Percentiles rank a stretch among this genome's conserved stretches.
Conservation (phyloP, 1,140 invertebrate species). For the Nautilus pompilius region DNA sequence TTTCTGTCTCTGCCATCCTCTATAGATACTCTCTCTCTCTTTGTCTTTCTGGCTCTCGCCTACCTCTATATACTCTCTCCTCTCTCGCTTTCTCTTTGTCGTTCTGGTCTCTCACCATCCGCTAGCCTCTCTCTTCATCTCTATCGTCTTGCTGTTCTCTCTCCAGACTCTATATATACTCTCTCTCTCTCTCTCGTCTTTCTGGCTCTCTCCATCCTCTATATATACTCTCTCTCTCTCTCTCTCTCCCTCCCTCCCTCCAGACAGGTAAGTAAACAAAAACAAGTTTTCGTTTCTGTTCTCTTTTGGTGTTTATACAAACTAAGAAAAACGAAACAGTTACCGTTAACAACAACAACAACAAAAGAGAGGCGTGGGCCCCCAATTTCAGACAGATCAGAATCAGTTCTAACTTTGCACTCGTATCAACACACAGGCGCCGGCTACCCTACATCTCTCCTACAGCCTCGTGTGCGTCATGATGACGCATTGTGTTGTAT, state of each 20-base stretch:
- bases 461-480: no score
- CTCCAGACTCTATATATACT: background rate
- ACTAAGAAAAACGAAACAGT: background rate
- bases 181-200: background rate
- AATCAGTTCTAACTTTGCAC: no score
- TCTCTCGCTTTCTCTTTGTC: background rate
- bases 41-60: background rate
- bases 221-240: background rate
- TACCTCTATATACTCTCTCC: background rate
- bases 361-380: no score
- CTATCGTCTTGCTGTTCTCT: background rate
- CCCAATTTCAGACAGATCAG: no score
- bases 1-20: background rate
- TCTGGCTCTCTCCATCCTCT: background rate
- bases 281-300: no score
- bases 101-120: background rate
- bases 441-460: no score
- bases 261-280: no score
- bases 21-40: no score
- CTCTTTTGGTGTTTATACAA: background rate
- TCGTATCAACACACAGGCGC: no score
- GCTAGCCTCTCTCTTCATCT: background rate
- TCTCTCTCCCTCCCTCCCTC: background rate
- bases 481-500: no score
- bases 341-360: background rate